Base-by-base conservation (phyloP, 2,113 vertebrate genomes). In the Oxyruncus cristatus region DNA sequence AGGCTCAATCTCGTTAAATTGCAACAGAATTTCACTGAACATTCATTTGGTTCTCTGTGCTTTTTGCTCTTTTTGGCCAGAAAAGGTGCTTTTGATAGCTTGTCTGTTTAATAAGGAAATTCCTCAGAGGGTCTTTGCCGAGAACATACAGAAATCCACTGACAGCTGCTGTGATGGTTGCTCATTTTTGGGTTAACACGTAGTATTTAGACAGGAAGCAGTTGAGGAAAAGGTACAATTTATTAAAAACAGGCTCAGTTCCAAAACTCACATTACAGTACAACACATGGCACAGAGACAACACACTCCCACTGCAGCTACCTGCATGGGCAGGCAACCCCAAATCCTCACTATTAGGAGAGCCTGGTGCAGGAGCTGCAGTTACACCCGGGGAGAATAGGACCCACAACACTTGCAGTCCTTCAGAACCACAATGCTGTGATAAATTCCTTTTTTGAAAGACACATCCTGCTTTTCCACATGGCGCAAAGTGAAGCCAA, bases 61-160 rank as follows among this genome's bases (percentile, higher is more conserved):
- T 88, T 89, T 85, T 92, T 94, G 95, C 90, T 93, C 93, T 95
- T 87, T 92, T 84, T 78, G 95, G 95, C 92, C 95, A 76, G 70
- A 94, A 90, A 88, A 85, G 77, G 78, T 22, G 3, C 92, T 95
- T 95, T 65, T 79, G 91, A 94, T 96, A 88, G 86, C 42, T 94
- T 3, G 0, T 63, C 78, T 95, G 50, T 85, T 96, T 94, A 96
- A 94, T 91, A 92, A 93, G 55, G 78, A 90, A 96, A 97, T 93
- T 87, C 96, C 92, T 95, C 47, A 73, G 94, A 95, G 94, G 78
- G 85, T 91, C 92, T 88, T 94, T 90, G 65, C 84, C 2, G 90
- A 92, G 65, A 93, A 94, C 11, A 3, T 79, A 89, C 65, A 86
- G 85, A 96, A 94, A 89, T 75, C 49, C 65, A 86, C 92, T 71